Base-by-base conservation (phyloP, 1,140 invertebrate genomes). In the Saccostrea echinata region DNA sequence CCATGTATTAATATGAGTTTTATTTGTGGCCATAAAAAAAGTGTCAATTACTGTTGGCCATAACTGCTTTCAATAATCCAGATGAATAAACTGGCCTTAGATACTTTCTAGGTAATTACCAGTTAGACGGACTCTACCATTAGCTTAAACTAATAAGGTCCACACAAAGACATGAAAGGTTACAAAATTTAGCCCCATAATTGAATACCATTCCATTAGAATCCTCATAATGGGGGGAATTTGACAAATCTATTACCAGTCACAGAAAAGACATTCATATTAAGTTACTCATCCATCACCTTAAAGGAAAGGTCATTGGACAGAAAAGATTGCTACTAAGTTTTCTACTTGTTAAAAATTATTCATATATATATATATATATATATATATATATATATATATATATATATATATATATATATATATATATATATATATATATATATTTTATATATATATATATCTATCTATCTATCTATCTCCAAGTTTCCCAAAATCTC, bases 91-190 rank as follows among this genome's bases (percentile, higher is more conserved):
- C 21, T 64, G 57, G 57, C 57, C 57, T 64, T 18, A n/a, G 24
- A 64, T 76, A 27, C 24, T 76, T 12, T 76, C 24, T 76, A 76
- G 30, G 68, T 30, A 64, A 64, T 64, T 64, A 64, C 27, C 68
- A 76, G 24, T 33, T 71, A 27, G 4, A 76, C 68, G 33, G 68
- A 30, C 33, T 76, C 68, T 12, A 30, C 13, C 68, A 76, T 76
- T 76, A 76, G 68, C 11, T 1, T 9, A 33, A 76, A 76, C 68
- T 27, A 76, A 76, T 76, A 76, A 76, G 24, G 27, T 76, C 68
- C 27, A 76, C 68, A 76, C 68, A 76, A 30, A 13, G 68, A 76
- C 68, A 30, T 76, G 68, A 76, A 76, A 76, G 68, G 68, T 76
- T 76, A 76, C 30, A 76, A 13, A 76, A 76, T 76, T 13, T 35